These are phyloP conservation scores for Epistrophe grossulariae DNA, from an alignment of 2,888 invertebrate species.

Conservation along the genomic window DNA sequence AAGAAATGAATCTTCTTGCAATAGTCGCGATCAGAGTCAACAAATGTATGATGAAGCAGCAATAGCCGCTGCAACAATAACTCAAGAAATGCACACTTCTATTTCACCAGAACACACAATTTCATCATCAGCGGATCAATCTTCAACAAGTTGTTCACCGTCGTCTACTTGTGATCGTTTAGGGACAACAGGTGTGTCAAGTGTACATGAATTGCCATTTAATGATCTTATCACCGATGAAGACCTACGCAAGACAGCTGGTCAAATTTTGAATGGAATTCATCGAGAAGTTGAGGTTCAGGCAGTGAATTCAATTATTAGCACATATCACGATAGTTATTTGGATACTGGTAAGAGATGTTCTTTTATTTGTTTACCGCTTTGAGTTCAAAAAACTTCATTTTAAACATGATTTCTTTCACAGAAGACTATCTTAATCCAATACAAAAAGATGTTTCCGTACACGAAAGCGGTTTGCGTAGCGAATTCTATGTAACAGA, in stretches of 20 bases:
- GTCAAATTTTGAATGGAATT: slow-evolving; percentile 86
- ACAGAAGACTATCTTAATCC: slow-evolving; percentile 87
- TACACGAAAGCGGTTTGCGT: slow-evolving; percentile 89
- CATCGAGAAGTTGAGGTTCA: slow-evolving; percentile 87
- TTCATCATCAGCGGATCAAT: slow-evolving; percentile 45
- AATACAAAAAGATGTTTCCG: slow-evolving; percentile 91
- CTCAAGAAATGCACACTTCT: slow-evolving; percentile 80
- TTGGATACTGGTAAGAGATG: slow-evolving; percentile 81
- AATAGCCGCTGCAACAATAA: slow-evolving; percentile 81
- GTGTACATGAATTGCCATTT: slow-evolving; percentile 78
- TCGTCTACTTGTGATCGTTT: slow-evolving; percentile 56
- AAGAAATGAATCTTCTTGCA: slow-evolving; percentile 46
- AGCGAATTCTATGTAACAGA: slow-evolving; percentile 82
- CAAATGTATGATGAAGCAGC: slow-evolving; percentile 81
- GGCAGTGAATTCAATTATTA: slow-evolving; percentile 84
- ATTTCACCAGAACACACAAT: slow-evolving; percentile 36
- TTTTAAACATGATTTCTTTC: too few relatives aligned
- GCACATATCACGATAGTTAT: slow-evolving; percentile 83
- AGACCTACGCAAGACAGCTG: slow-evolving; percentile 85
- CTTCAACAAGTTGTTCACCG: slow-evolving; percentile 62
- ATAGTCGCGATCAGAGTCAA: slow-evolving; percentile 75
- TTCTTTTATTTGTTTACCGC: neutral
- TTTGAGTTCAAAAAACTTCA: neutral
- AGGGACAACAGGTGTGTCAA: slow-evolving; percentile 37
- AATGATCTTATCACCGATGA: slow-evolving; percentile 81